Evolutionary conservation across 2,113 vertebrate species (phyloP).

Genomic region (Ciconia maguari): DNA sequence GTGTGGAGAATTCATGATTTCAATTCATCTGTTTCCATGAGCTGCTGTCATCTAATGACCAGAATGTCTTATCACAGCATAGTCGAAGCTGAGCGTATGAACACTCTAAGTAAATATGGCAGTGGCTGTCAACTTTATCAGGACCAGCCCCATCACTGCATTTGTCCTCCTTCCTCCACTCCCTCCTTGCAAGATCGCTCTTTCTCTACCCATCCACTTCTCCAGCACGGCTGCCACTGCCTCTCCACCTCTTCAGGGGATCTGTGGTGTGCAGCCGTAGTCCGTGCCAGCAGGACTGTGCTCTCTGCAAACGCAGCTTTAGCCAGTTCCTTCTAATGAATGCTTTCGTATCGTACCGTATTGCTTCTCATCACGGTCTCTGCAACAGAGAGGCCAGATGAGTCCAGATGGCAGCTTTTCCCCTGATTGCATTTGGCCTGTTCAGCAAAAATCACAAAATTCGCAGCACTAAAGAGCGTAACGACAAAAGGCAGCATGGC

Average conservation of each 20-base stretch:
- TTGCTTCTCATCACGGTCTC: accelerated
- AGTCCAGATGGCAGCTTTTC: not conserved
- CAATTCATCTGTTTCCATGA: not conserved
- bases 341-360: accelerated
- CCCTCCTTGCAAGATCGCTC: accelerated
- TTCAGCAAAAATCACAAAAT: not conserved
- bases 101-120: not conserved
- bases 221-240: not conserved
- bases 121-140: not conserved
- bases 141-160: not conserved
- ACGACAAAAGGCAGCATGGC: not conserved
- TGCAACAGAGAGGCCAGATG: not conserved
- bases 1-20: not conserved
- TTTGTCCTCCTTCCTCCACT: not conserved
- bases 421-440: not conserved
- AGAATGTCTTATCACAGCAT: not conserved
- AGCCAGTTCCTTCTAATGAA: not conserved
- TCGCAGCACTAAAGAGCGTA: accelerated
- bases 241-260: not conserved
- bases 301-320: not conserved
- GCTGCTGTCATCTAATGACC: not conserved
- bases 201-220: not conserved
- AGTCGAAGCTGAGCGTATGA: not conserved
- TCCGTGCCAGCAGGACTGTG: not conserved
- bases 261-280: not conserved